phyloP scores from a whole-genome alignment of 2,797 vertebrate species.

The Limosa lapponica region DNA sequence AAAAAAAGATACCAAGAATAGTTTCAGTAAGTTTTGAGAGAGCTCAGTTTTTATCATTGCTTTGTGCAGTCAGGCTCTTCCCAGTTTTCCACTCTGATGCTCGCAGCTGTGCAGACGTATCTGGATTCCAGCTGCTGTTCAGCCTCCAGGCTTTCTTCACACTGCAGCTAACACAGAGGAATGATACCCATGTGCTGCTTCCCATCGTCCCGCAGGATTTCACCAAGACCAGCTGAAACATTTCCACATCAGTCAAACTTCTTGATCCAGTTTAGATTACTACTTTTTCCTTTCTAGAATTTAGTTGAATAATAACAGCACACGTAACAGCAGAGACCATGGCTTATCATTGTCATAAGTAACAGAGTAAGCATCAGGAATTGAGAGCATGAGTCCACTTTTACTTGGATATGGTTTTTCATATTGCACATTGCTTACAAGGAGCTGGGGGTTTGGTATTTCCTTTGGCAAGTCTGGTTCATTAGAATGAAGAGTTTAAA shows the following conservation, averaged over 20 bases:
- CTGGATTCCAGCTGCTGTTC: neutral
- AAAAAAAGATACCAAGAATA: neutral
- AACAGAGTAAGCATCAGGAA: neutral
- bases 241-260: neutral
- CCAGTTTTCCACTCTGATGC: neutral
- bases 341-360: neutral
- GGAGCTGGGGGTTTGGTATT: neutral
- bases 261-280: neutral
- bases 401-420: neutral
- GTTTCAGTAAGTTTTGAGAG: neutral
- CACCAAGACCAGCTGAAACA: neutral
- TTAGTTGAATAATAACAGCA: neutral
- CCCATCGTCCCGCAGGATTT: neutral
- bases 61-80: neutral
- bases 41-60: neutral
- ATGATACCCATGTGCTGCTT: neutral
- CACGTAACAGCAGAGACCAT: neutral
- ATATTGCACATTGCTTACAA: neutral
- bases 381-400: neutral
- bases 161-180: neutral
- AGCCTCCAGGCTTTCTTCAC: neutral
- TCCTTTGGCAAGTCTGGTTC: neutral
- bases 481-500: neutral
- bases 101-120: neutral
- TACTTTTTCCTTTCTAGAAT: neutral